Percentiles rank a stretch among this genome's conserved stretches.
phyloP scores from a whole-genome alignment of 2,113 vertebrate genomes.

The Casuarius casuarius region DNA sequence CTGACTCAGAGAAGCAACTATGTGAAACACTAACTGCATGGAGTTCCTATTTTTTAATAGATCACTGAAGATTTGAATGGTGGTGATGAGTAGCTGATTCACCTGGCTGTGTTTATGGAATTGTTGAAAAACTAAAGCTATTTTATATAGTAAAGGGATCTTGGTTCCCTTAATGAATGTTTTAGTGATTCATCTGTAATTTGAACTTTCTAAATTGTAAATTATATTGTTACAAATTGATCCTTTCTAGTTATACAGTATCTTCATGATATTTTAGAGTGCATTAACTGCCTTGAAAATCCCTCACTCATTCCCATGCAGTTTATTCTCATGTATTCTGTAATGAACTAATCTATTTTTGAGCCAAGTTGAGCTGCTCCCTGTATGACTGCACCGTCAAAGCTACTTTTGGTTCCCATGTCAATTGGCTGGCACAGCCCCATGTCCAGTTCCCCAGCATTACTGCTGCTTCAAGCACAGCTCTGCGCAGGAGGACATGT shows the following conservation, averaged over 20 bases:
- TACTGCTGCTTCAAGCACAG: background rate
- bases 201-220: constrained; percentile 30
- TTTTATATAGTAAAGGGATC: background rate
- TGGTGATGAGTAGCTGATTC: background rate
- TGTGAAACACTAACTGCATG: background rate
- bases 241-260: background rate
- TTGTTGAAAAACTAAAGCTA: background rate
- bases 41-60: background rate
- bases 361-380: background rate
- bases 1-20: background rate
- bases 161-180: constrained; percentile 3
- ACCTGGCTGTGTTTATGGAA: constrained; percentile 1
- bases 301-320: background rate
- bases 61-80: background rate
- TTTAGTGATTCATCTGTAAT: background rate
- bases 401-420: background rate
- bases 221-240: background rate
- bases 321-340: background rate
- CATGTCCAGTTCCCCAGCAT: background rate
- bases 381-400: background rate
- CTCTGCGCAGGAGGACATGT: accelerated
- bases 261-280: background rate
- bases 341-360: constrained; percentile 31
- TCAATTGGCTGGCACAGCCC: background rate
- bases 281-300: constrained; percentile 9